These are phyloP conservation scores for Mallateleia sp. DNA, from an alignment of 2,888 invertebrate genomes.

Conservation along the genomic window DNA sequence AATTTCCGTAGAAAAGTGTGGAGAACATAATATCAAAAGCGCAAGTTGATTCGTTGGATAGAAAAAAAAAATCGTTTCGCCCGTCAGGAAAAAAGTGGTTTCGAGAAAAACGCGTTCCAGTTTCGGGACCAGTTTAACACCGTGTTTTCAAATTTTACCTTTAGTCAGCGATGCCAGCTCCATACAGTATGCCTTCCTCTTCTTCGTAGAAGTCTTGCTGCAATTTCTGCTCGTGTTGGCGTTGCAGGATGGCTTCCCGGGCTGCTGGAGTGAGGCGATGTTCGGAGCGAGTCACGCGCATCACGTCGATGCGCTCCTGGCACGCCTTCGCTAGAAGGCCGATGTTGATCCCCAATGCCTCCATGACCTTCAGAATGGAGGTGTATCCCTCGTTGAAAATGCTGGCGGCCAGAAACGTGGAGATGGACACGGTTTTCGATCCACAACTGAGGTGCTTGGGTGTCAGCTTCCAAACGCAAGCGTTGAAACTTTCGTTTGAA, in stretches of 20 bases:
- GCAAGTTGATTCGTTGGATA: conserved; percentile 31
- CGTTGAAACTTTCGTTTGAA: neutral
- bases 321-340: neutral
- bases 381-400: conserved; percentile 27
- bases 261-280: conserved; percentile 16
- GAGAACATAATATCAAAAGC: conserved; percentile 19
- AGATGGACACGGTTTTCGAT: neutral
- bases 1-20: conserved; percentile 28
- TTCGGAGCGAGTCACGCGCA: neutral
- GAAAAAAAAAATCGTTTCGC: conserved; percentile 20
- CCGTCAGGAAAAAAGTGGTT: conserved; percentile 20
- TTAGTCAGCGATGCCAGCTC: conserved; percentile 25
- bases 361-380: conserved; percentile 2
- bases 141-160: neutral
- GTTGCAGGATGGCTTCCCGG: conserved; percentile 2
- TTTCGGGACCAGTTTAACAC: conserved; percentile 14
- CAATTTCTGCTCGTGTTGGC: neutral
- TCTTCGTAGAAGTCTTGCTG: conserved; percentile 10
- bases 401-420: conserved; percentile 8
- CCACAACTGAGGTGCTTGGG: neutral
- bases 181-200: conserved; percentile 24
- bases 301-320: neutral
- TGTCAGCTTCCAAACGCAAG: neutral
- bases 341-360: conserved; percentile 1
- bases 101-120: conserved; percentile 43